Conservation (phyloP, 2,113 vertebrate species). For the Ardeotis arabs region DNA sequence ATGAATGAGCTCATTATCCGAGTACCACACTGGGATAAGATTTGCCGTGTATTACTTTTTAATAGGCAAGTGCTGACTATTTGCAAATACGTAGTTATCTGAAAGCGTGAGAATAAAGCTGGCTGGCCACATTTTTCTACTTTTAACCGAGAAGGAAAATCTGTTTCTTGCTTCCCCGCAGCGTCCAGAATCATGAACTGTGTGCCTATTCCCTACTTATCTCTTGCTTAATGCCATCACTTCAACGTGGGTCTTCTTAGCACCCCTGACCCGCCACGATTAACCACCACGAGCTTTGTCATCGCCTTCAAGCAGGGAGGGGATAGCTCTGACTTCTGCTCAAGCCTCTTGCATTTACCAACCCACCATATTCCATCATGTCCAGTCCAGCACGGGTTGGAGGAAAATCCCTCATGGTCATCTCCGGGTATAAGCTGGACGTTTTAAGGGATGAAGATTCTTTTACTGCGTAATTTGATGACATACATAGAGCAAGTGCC, state of each 20-base stretch:
- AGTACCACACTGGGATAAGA: slow-evolving; percentile 16
- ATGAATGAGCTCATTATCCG: neutral
- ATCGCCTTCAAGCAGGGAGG: neutral
- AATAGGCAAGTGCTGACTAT: slow-evolving; percentile 23
- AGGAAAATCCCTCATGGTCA: neutral
- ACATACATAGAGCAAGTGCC: neutral
- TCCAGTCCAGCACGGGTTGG: neutral
- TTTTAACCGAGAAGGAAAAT: neutral
- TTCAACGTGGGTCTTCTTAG: accelerated
- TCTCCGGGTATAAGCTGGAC: neutral
- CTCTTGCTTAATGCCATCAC: accelerated
- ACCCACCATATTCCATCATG: neutral
- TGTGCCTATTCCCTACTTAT: neutral
- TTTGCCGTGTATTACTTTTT: neutral
- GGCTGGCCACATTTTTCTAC: neutral
- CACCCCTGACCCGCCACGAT: neutral
- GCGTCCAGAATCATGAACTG: neutral
- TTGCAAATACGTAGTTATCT: slow-evolving; percentile 21
- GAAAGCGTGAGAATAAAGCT: neutral
- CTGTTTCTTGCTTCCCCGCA: neutral
- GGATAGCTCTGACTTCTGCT: neutral
- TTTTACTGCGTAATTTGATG: neutral
- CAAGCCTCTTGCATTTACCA: neutral
- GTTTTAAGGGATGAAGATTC: neutral
- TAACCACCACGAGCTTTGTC: accelerated